These are phyloP conservation scores for Ictalurus furcatus DNA, from an alignment of 2,113 vertebrate species.

Conservation along the genomic window DNA sequence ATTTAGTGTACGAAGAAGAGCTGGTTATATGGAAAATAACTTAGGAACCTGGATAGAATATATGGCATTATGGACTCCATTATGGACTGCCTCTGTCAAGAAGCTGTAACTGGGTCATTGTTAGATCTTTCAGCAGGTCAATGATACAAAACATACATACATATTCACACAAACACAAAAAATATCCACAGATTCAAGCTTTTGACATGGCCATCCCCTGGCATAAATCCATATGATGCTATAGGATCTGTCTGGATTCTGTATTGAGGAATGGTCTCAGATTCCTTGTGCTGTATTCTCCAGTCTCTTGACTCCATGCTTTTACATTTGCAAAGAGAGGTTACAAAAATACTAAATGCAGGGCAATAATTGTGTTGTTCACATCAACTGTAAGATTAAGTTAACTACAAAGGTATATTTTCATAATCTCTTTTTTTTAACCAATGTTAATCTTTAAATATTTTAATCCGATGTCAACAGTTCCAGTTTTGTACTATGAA, in stretches of 20 bases:
- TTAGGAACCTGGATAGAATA: background rate
- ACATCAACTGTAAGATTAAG: background rate
- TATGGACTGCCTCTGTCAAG: background rate
- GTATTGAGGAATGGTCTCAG: background rate
- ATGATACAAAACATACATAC: background rate
- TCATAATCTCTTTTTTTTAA: background rate
- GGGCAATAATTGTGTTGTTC: background rate
- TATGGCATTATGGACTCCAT: background rate
- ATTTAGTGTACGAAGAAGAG: background rate
- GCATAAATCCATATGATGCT: background rate
- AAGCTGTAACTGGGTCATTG: background rate
- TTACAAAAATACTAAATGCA: background rate
- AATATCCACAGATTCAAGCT: background rate
- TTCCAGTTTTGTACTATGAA: background rate
- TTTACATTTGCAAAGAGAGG: background rate
- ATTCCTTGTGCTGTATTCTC: background rate
- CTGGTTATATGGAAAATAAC: background rate
- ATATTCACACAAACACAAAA: background rate
- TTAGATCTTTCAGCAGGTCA: background rate
- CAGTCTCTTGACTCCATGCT: background rate
- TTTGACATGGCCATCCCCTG: background rate
- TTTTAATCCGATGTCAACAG: background rate
- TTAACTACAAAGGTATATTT: background rate
- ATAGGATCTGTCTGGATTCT: background rate
- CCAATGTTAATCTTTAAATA: background rate